Evolutionary conservation across 2,888 invertebrate genomes (phyloP), one percentile per base, ranked within the genome.

Genomic region (Andrena chrysosceles): DNA sequence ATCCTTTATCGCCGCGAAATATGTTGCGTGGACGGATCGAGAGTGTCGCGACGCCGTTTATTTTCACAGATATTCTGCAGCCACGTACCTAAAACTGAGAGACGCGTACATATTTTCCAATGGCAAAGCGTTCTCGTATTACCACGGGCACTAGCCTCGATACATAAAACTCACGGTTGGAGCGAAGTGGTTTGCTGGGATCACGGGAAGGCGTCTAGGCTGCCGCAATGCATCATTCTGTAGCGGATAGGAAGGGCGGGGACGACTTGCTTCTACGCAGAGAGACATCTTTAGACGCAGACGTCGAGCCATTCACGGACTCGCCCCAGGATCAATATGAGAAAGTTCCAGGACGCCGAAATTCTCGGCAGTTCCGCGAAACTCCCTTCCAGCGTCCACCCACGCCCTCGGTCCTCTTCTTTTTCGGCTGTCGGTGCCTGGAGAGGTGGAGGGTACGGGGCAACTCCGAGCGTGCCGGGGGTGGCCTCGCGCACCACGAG

Each of bases 221-320:
- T 85, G 85, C 84, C 89, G 89, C 89, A 89, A 89, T 89, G 89
- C 89, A 89, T 88, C 88, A 89, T 87, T 84, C 76, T 64, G 71
- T 71, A 59, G 62, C 60, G 77, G 82, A 75, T 16, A 48, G 74
- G 69, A 26, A 68, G 60, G 74, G 76, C 33, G 77, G 66, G 23
- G 64, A 54, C 66, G 26, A 20, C 49, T 75, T 76, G 80, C 69
- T 70, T 48, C 77, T 74, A 77, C 85, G 79, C 75, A 60, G 82
- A 64, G 82, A 69, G 74, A 79, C 81, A 67, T 81, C 81, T 75
- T 42, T 64, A 72, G 81, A 87, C 85, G 87, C 87, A 85, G 85
- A 87, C 87, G 83, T 84, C 82, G 86, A 35, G 74, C 69, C 76
- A 69, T 78, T 83, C 85, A 76, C 82, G 20, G 79, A 68, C 81